phyloP scores from a whole-genome alignment of 2,888 invertebrate genomes.

The Mellilla xanthometata region DNA sequence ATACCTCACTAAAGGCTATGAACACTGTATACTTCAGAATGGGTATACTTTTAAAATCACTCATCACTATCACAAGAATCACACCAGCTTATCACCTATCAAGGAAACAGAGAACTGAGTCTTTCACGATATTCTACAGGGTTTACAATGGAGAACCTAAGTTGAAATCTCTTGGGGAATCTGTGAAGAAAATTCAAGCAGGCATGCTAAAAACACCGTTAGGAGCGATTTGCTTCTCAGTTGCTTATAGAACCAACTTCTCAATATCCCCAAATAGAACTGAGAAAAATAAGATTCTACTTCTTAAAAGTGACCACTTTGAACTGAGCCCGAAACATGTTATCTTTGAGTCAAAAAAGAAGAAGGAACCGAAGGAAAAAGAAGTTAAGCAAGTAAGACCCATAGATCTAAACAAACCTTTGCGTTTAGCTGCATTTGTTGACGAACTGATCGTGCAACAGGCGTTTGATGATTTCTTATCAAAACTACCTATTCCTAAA shows the following conservation, averaged over 20 bases:
- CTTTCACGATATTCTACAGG: slow-evolving; percentile 95
- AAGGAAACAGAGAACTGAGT: slow-evolving; percentile 92
- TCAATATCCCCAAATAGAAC: slow-evolving; percentile 93
- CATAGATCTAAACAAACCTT: slow-evolving; percentile 87
- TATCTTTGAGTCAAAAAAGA: slow-evolving; percentile 83
- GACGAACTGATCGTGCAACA: slow-evolving; percentile 69
- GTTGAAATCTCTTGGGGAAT: slow-evolving; percentile 89
- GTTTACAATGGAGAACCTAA: slow-evolving; percentile 92
- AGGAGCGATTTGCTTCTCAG: slow-evolving; percentile 91
- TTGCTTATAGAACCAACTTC: slow-evolving; percentile 95
- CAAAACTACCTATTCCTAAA: slow-evolving; percentile 62
- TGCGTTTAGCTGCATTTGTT: slow-evolving; percentile 90
- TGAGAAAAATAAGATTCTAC: slow-evolving; percentile 86
- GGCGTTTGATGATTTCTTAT: slow-evolving; percentile 63
- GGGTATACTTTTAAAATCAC: slow-evolving; percentile 94
- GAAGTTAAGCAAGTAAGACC: slow-evolving; percentile 48
- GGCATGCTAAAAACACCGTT: slow-evolving; percentile 94
- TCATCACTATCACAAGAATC: slow-evolving; percentile 94
- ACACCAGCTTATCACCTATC: slow-evolving; percentile 97
- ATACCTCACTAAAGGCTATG: slow-evolving; percentile 86
- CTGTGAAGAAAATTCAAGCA: slow-evolving; percentile 90
- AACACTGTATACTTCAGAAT: slow-evolving; percentile 96
- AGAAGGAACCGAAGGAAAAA: slow-evolving; percentile 74
- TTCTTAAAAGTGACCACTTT: slow-evolving; percentile 97
- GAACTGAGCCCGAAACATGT: slow-evolving; percentile 88